Conservation (phyloP, 2,888 invertebrate species). For the Mimumesa dahlbomi region DNA sequence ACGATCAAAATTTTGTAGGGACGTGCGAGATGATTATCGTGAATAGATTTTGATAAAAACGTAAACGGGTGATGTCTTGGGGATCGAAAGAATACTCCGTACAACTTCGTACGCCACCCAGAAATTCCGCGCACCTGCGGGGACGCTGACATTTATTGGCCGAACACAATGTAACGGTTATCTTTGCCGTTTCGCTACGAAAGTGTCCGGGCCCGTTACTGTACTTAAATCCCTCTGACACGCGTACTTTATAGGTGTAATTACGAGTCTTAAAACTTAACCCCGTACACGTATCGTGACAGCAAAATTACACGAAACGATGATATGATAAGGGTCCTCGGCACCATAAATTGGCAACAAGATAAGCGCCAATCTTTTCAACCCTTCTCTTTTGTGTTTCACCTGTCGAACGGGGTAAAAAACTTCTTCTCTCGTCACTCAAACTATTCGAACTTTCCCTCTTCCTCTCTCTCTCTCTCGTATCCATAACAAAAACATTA, state of each 20-base stretch:
- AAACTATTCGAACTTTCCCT: not conserved
- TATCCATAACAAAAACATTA: conserved; percentile 23
- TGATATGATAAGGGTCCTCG: conserved; percentile 51
- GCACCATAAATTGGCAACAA: conserved; percentile 42
- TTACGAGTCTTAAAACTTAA: conserved; percentile 61
- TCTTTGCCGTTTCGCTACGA: conserved; percentile 30
- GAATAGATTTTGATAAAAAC: too few species aligned
- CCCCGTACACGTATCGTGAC: conserved; percentile 55
- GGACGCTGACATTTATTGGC: conserved; percentile 58
- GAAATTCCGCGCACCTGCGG: conserved; percentile 48
- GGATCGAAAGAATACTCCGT: too few species aligned
- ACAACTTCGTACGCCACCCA: too few species aligned
- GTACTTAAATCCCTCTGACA: conserved; percentile 33
- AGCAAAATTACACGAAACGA: conserved; percentile 57
- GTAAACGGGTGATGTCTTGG: too few species aligned
- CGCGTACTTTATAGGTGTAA: conserved; percentile 61
- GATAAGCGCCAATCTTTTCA: conserved; percentile 42
- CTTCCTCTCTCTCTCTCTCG: too few species aligned
- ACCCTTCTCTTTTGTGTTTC: conserved; percentile 11
- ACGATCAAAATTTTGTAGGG: too few species aligned
- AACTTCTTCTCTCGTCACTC: not conserved
- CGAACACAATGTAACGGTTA: conserved; percentile 43
- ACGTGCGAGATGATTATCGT: too few species aligned
- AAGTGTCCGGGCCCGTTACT: conserved; percentile 31
- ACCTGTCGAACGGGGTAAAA: conserved; percentile 1